A percentile compares a stretch with the other conserved stretches of the same genome.
These are phyloP conservation scores for Nannoperca obscura DNA, from an alignment of 2,797 vertebrate species.

Conservation along the genomic window DNA sequence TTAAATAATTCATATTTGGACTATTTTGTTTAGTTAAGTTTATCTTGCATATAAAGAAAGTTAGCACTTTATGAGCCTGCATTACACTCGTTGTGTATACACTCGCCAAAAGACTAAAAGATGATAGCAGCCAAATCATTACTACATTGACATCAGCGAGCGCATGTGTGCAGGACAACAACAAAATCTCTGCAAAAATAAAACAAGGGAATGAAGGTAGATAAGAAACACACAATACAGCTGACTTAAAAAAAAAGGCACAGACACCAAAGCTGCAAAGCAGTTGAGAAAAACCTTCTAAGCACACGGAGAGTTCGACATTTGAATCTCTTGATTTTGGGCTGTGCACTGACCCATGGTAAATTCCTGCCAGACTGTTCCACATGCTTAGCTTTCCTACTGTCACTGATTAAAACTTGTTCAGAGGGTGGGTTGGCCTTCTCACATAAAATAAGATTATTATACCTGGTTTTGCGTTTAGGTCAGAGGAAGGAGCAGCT, in stretches of 20 bases:
- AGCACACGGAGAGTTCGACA: background rate
- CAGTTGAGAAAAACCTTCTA: background rate
- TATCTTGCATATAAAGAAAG: conserved; percentile 3
- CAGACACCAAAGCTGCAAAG: background rate
- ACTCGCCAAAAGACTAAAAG: background rate
- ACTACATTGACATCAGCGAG: background rate
- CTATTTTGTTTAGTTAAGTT: background rate
- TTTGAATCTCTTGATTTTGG: conserved; percentile 13
- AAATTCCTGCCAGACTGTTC: conserved; percentile 41
- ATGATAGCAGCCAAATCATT: background rate
- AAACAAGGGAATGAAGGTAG: background rate
- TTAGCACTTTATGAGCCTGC: background rate
- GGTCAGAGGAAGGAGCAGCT: conserved; percentile 81
- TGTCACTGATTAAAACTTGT: conserved; percentile 57
- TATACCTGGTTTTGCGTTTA: conserved; percentile 90
- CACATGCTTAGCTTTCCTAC: conserved; percentile 47
- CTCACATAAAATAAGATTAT: conserved; percentile 53
- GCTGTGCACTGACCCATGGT: conserved; percentile 16
- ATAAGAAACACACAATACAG: background rate
- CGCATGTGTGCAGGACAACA: background rate
- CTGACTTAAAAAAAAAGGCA: background rate
- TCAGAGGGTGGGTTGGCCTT: conserved; percentile 16
- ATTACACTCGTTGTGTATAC: background rate
- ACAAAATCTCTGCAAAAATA: background rate
- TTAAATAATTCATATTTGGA: background rate